Percentiles rank a stretch among this genome's conserved stretches.
phyloP scores from a whole-genome alignment of 2,797 vertebrate genomes.

The Manis javanica region DNA sequence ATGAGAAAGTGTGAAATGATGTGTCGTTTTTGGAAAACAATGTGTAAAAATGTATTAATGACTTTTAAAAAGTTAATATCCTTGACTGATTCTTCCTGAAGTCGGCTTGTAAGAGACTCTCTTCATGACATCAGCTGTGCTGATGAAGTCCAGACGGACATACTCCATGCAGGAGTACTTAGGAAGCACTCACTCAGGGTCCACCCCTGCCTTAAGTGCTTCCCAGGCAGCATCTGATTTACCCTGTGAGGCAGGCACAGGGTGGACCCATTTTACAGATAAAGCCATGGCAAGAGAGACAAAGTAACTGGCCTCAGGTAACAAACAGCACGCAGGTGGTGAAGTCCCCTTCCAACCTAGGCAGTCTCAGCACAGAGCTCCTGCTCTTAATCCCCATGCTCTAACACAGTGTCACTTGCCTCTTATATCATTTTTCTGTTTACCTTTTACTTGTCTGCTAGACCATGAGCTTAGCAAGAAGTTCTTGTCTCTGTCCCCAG shows the following conservation, averaged over 20 bases:
- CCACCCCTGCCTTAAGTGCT: neutral
- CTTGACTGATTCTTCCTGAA: neutral
- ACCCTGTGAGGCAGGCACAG: neutral
- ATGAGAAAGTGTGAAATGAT: neutral
- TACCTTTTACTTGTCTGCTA: neutral
- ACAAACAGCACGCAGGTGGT: neutral
- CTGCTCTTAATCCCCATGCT: neutral
- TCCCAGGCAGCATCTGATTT: neutral
- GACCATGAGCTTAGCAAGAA: neutral
- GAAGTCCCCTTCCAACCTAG: neutral
- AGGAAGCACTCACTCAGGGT: neutral
- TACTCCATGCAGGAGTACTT: neutral
- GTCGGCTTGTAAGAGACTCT: neutral
- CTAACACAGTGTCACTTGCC: neutral
- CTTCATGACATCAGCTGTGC: neutral
- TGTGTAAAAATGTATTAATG: slow-evolving; percentile 7
- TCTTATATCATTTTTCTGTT: neutral
- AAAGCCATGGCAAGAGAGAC: neutral
- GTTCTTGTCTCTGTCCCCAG: neutral
- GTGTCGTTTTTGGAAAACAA: slow-evolving; percentile 24
- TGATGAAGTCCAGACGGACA: neutral
- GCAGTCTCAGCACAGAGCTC: neutral
- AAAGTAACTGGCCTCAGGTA: neutral
- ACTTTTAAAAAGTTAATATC: neutral
- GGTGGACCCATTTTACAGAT: neutral